Evolutionary conservation across 2,888 invertebrate genomes (phyloP), one percentile per base, ranked within the genome.

Genomic region (Nomada ruficornis): DNA sequence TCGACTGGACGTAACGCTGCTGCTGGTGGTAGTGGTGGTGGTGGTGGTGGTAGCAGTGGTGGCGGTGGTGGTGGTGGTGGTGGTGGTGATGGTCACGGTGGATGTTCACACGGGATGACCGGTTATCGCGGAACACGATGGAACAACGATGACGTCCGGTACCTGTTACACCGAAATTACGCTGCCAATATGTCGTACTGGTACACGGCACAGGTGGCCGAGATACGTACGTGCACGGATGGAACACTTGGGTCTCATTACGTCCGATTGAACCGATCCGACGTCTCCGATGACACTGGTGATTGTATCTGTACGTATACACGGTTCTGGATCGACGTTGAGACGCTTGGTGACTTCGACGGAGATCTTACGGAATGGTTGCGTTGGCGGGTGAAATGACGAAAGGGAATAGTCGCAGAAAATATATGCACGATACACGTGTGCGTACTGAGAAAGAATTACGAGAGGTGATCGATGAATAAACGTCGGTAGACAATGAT

Each of bases 21-120:
- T 75, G 71, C 50, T 65, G 26, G 63, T 65, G 50, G 60, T 74
- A 29, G 60, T 74, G 54, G 73, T 65, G 44, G 63, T 79, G 55
- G 52, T 70, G 60, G 76, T 70, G 42, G 71, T 65, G 57, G 71
- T 76, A 52, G 63, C 65, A 42, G 60, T 74, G 44, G 60, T 70
- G 54, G 69, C 60, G 44, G 63, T 79, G 55, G 52, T 70, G 60
- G 76, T 71, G 42, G 72, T 71, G 42, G 72, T 71, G 57, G 71
- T 65, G 50, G 77, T 76, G 54, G 20, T 64, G 57, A 23, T 59
- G 62, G 71, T 71, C 64, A 72, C 13, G 80, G 80, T 74, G 81
- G 80, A 73, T 71, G 73, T 79, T 80, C 62, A 47, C 73, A 71
- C 68, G 7, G 65, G 82, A 81, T 71, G 62, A 44, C 71, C 57